Evolutionary conservation across 2,888 invertebrate species (phyloP), one percentile per base, ranked within the genome.

Genomic region (Mystacides longicornis): DNA sequence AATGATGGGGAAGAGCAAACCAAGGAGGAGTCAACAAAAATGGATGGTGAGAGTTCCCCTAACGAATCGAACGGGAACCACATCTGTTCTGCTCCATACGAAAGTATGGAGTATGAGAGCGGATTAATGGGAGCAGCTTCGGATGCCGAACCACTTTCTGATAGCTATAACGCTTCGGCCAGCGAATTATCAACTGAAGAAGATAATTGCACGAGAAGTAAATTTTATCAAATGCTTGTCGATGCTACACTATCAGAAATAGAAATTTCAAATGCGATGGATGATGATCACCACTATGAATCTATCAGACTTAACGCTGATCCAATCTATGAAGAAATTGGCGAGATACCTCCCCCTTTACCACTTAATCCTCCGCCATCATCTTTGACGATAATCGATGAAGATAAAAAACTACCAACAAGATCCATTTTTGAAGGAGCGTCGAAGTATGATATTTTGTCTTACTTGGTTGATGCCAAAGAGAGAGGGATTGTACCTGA

Each of bases 401-500:
- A 87, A 62, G 87, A 86, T 52, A 86, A 87, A 66, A 73, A 70
- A 65, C 77, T 76, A 57, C 83, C 80, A 60, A 81, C 81, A 49
- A 79, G 81, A 62, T 86, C 86, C 49, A 86, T 86, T 67, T 87
- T 89, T 73, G 83, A 87, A 73, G 85, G 89, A 51, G 88, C 88
- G 56, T 89, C 91, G 14, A 92, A 92, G 69, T 91, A 92, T 65
- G 93, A 94, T 66, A 89, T 94, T 64, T 77, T 94, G 51, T 91
- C 89, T 58, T 93, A 93, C 67, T 76, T 94, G 61, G 92, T 93
- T 58, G 92, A 91, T 69, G 89, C 91, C 58, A 88, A 89, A 72
- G 87, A 87, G 69, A 77, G 86, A 60, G 86, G 86, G 3, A 80
- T 86, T 55, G 81, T 82, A 63, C 78, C 82, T 55, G 86, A 86